Base-by-base conservation (phyloP, 1,140 invertebrate genomes). In the Neodiprion virginianus region DNA sequence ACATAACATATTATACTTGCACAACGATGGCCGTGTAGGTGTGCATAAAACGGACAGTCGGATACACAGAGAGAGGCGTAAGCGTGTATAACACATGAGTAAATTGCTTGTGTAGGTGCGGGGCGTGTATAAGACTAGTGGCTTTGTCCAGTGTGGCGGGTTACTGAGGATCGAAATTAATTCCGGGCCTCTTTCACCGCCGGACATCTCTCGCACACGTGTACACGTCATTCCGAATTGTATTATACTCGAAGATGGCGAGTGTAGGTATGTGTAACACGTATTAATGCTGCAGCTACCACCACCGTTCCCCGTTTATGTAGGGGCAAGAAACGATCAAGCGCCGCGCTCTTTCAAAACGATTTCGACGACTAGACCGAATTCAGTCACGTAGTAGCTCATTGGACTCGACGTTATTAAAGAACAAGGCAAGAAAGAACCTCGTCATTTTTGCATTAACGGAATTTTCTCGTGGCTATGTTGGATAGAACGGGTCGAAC, bases 61-160 rank as follows among this genome's bases (percentile, higher is more conserved):
- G 28, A 40, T 5, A 40, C 2, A 40, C 28, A 40, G 2, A 40
- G 2, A 40, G 2, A 5, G 28, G 28, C 28, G 28, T 40, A 40
- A 1, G 28, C 1, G 28, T 40, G 5, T 40, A 40, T 40, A 40
- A 40, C 2, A 40, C 28, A 5, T 4, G 5, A 21, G 8, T 61
- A 61, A 8, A 14, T 14, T 8, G 11, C 53, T 14, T 12, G n/a
- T 61, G 53, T 61, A 61, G 53, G 53, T 61, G n/a, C 53, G 53
- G 53, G 11, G n/a, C 53, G n/a, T 40, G 53, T 61, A 61, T 17
- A 61, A 17, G 53, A 61, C 53, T 61, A 12, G 53, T 61, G 53
- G 53, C 53, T 61, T 61, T 61, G 53, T 61, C 53, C 53, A 61
- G 53, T 61, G 53, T 61, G 53, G 53, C 53, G 53, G 53, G 53